Percentiles rank a stretch among this genome's conserved stretches.
Conservation (phyloP, 2,113 vertebrate genomes). For the pig (Sus scrofa) region T2T-Sscrofa CM000816.6:30799001-30799500, state of each 20-base stretch:
- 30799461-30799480: constrained; percentile 52
- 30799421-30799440: constrained; percentile 22
- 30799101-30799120: constrained; percentile 74
- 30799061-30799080: constrained; percentile 63
- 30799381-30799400: neutral
- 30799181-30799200: constrained; percentile 58
- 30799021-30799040: constrained; percentile 49
- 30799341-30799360: constrained; percentile 58
- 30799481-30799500: constrained; percentile 55
- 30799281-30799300: constrained; percentile 62
- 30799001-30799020: neutral
- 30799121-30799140: constrained; percentile 72
- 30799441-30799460: constrained; percentile 48
- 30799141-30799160: constrained; percentile 77
- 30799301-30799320: constrained; percentile 59
- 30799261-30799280: constrained; percentile 66
- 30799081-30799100: constrained; percentile 38
- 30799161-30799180: constrained; percentile 65
- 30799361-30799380: constrained; percentile 47
- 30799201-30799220: constrained; percentile 65
- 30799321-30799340: constrained; percentile 57
- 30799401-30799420: constrained; percentile 45
- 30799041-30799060: neutral
- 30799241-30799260: constrained; percentile 66
- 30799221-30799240: constrained; percentile 78